These are phyloP conservation scores for Panagrolaimus sp. DNA, from an alignment of 1,140 invertebrate genomes.

Conservation along the genomic window DNA sequence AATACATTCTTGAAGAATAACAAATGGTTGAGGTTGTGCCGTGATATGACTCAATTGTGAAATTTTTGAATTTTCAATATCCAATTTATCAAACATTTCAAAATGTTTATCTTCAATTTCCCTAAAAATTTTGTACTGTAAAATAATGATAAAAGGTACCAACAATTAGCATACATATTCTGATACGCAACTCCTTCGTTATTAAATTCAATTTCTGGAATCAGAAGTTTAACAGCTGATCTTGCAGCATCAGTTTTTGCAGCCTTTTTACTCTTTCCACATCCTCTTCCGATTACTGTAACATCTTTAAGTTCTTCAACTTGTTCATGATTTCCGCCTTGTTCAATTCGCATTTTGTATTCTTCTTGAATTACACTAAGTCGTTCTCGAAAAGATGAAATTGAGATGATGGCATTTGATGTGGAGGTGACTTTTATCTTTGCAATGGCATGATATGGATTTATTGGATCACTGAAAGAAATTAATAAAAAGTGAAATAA, in stretches of 20 bases:
- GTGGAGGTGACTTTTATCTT: constrained; percentile 32
- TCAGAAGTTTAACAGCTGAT: constrained; percentile 32
- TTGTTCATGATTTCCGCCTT: constrained; percentile 11
- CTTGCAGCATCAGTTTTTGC: constrained; percentile 44
- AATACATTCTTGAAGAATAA: not conserved
- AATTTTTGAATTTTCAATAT: constrained; percentile 39
- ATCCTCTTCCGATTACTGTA: constrained; percentile 39
- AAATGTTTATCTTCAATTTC: constrained; percentile 27
- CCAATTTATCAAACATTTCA: constrained; percentile 40
- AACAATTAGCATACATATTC: constrained; percentile 28
- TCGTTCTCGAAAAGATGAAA: constrained; percentile 10
- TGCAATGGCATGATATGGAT: constrained; percentile 31
- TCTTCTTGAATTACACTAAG: not conserved
- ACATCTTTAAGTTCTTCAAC: constrained; percentile 15
- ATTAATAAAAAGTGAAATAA: constrained; percentile 3
- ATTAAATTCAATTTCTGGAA: constrained; percentile 42
- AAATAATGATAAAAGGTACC: constrained; percentile 9
- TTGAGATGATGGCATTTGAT: constrained; percentile 13
- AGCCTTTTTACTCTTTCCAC: constrained; percentile 41
- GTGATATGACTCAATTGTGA: constrained; percentile 39
- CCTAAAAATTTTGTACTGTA: constrained; percentile 17
- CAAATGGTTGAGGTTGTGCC: constrained; percentile 19
- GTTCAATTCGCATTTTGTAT: constrained; percentile 16
- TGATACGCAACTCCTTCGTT: constrained; percentile 14
- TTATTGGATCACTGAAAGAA: constrained; percentile 30